Base-by-base conservation (phyloP, 2,888 invertebrate species). In the Torymus texanus region DNA sequence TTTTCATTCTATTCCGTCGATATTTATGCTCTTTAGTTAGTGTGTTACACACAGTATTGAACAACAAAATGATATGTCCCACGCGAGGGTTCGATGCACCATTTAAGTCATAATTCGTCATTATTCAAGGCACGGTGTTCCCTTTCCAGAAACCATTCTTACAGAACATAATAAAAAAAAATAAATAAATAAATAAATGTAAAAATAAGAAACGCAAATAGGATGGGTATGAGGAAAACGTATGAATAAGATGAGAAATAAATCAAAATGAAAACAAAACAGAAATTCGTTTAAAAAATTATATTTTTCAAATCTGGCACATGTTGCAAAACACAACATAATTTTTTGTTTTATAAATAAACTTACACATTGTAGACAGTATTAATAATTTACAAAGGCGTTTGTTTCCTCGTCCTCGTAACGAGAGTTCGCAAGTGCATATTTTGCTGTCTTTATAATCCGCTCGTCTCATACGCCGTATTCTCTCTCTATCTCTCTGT, bases 281-380 rank as follows among this genome's bases (percentile, higher is more conserved):
- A 61, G 50, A 75, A 79, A 80, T 67, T 88, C 87, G 85, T 85
- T 89, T 89, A 89, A 89, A 90, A 90, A 90, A 89, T 90, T 90
- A 89, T 89, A 89, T 90, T 88, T 89, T 89, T 88, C 86, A 88
- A 89, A 87, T 88, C 88, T 89, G 89, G 88, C 89, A 80, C 79
- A 89, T 88, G 89, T 86, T 86, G 89, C 84, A 86, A 86, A 89
- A 88, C 88, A 89, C 89, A 89, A 90, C 89, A 89, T 89, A 88
- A 88, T 88, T 89, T 75, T 75, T 74, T 51, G 65, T 18, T 82
- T 82, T 89, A 90, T 88, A 89, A 90, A 89, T 90, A 89, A 89
- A 89, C 89, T 87, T 90, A 90, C 88, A 88, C 88, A 88, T 88
- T 86, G 84, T 86, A 83, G 85, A 84, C 85, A 81, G 79, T 83